A percentile compares a stretch with the other conserved stretches of the same genome.
These are phyloP conservation scores for Lytechinus pictus DNA, from an alignment of 35 echinoderm and acorn worm genomes.

Conservation along the genomic window DNA sequence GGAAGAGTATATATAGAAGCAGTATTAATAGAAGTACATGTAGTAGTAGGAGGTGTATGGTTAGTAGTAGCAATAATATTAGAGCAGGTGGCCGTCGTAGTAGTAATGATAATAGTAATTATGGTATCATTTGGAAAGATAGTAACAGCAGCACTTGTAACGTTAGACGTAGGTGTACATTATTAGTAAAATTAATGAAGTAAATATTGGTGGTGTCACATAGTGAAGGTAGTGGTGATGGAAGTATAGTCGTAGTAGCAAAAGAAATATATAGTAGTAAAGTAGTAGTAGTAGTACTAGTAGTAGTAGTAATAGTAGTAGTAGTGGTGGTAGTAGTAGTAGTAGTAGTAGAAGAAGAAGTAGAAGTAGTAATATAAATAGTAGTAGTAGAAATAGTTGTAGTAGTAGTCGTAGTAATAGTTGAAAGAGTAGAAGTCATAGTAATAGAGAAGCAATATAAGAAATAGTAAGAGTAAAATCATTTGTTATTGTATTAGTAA, in stretches of 20 bases:
- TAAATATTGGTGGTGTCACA: background rate
- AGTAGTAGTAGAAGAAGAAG: background rate
- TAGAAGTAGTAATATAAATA: background rate
- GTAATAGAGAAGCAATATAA: constrained; percentile 26
- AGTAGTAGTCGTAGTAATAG: constrained; percentile 39
- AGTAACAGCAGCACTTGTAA: too few relatives aligned
- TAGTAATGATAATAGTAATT: too few relatives aligned
- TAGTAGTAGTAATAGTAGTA: background rate
- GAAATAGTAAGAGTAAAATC: background rate
- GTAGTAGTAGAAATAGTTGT: constrained; percentile 34
- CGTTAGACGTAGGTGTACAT: too few relatives aligned
- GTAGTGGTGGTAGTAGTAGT: background rate
- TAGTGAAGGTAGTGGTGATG: constrained; percentile 10
- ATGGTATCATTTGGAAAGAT: too few relatives aligned
- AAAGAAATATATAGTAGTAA: constrained; percentile 2
- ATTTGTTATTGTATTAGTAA: constrained; percentile 4
- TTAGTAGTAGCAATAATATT: too few relatives aligned
- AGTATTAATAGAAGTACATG: too few relatives aligned
- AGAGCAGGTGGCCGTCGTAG: too few relatives aligned
- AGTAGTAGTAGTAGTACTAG: background rate
- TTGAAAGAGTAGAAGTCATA: background rate
- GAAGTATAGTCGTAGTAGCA: background rate
- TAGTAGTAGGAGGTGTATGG: too few relatives aligned
- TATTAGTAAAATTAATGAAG: background rate
- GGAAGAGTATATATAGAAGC: too few relatives aligned